Conservation (phyloP, 2,888 invertebrate species). For the Celastrina argiolus region DNA sequence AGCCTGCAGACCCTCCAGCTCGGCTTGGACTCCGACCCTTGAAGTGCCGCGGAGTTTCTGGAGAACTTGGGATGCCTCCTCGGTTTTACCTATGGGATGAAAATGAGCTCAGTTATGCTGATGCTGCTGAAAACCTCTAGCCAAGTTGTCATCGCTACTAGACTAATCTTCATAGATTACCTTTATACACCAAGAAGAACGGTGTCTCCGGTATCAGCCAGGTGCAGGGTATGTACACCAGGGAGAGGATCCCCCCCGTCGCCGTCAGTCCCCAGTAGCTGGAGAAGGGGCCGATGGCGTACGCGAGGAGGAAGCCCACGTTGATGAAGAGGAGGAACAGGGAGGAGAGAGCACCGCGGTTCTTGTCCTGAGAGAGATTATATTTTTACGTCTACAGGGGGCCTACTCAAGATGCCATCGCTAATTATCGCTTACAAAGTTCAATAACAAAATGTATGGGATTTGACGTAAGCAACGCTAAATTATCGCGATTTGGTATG, state of each 20-base stretch:
- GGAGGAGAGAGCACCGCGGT: conserved; percentile 88
- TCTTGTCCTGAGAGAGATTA: conserved; percentile 77
- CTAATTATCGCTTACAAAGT: too few relatives aligned
- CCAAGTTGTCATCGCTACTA: too few relatives aligned
- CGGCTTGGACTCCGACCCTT: conserved; percentile 78
- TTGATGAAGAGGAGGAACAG: conserved; percentile 87
- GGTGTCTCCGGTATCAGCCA: conserved; percentile 90
- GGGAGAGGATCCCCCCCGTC: conserved; percentile 80
- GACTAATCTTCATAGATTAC: conserved; percentile 50
- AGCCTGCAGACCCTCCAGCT: conserved; percentile 69
- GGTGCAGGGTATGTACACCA: conserved; percentile 80
- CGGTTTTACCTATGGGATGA: conserved; percentile 46
- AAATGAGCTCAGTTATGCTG: too few relatives aligned
- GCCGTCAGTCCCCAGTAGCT: conserved; percentile 82
- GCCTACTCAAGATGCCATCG: too few relatives aligned
- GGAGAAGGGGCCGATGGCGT: conserved; percentile 85
- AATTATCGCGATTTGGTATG: too few relatives aligned
- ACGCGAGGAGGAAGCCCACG: conserved; percentile 83
- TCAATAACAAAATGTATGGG: too few relatives aligned
- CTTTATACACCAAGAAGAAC: conserved; percentile 81
- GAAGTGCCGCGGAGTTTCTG: conserved; percentile 81
- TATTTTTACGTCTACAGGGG: too few relatives aligned
- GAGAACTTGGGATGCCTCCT: conserved; percentile 82
- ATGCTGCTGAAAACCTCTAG: too few relatives aligned
- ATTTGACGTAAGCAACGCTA: too few relatives aligned